These are phyloP conservation scores for Brachionus rotundiformis DNA, from an alignment of 1,140 invertebrate species.

Conservation along the genomic window DNA sequence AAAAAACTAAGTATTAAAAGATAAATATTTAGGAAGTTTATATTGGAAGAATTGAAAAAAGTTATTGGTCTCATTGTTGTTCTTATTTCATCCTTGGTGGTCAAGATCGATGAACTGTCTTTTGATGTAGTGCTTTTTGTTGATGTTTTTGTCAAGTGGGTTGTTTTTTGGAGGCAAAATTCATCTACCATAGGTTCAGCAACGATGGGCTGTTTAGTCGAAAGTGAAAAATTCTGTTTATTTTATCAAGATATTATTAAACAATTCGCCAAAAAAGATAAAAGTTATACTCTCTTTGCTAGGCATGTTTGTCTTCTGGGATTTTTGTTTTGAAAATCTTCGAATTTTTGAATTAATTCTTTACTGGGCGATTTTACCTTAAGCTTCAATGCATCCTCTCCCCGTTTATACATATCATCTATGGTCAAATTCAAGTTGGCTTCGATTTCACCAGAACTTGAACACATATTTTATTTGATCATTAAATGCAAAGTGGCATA, in stretches of 20 bases:
- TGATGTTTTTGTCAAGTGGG: background rate
- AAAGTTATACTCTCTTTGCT: background rate
- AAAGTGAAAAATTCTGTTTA: background rate
- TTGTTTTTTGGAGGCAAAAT: background rate
- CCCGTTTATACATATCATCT: background rate
- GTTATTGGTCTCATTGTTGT: background rate
- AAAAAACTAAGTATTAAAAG: background rate
- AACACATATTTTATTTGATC: no score
- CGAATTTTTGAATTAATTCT: background rate
- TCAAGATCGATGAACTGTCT: background rate
- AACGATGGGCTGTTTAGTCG: background rate
- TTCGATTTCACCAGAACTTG: background rate
- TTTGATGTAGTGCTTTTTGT: background rate
- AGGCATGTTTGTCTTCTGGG: background rate
- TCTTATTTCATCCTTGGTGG: background rate
- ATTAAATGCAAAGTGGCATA: no score
- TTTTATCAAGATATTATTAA: background rate
- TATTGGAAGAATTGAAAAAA: background rate
- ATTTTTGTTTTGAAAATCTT: constrained; percentile 14
- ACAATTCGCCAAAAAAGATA: background rate
- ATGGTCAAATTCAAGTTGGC: background rate
- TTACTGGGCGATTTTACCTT: background rate
- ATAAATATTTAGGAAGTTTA: background rate
- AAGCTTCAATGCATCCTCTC: background rate
- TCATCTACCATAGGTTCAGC: background rate